phyloP scores from a whole-genome alignment of 2,113 vertebrate genomes.

The Centropristis striata region DNA sequence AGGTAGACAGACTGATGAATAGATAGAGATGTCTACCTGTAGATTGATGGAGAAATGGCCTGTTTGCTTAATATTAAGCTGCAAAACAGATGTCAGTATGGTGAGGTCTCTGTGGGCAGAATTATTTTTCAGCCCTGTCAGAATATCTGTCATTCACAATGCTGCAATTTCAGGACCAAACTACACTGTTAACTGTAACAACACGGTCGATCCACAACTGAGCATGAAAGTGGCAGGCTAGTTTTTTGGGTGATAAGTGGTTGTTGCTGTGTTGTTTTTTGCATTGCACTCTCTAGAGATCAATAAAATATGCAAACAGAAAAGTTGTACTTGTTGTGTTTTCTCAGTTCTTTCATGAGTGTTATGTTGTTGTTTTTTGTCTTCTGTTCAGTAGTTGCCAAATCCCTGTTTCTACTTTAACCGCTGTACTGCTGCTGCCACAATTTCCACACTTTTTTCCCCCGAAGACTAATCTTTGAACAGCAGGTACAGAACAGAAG shows the following conservation, averaged over 20 bases:
- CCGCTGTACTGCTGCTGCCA: neutral
- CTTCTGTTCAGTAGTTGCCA: neutral
- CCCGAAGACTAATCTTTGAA: neutral
- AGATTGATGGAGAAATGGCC: constrained; percentile 5
- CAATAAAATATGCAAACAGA: neutral
- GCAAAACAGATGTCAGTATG: neutral
- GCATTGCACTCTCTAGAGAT: neutral
- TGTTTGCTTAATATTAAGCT: neutral
- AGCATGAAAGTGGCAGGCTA: neutral
- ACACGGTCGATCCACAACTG: neutral
- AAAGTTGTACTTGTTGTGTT: neutral
- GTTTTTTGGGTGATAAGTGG: constrained; percentile 6
- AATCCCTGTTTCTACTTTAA: neutral
- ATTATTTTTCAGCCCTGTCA: constrained; percentile 18
- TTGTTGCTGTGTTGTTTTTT: constrained; percentile 14
- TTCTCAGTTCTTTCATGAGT: neutral
- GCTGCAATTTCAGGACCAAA: neutral
- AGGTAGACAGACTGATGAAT: neutral
- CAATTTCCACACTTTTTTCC: neutral
- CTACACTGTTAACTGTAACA: neutral
- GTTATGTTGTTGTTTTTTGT: neutral
- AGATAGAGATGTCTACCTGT: constrained; percentile 9
- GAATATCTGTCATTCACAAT: constrained; percentile 15
- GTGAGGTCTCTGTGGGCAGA: neutral
- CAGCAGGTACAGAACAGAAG: constrained; percentile 10